phyloP scores from a whole-genome alignment of 2,113 vertebrate genomes.

The Thunnus maccoyii region DNA sequence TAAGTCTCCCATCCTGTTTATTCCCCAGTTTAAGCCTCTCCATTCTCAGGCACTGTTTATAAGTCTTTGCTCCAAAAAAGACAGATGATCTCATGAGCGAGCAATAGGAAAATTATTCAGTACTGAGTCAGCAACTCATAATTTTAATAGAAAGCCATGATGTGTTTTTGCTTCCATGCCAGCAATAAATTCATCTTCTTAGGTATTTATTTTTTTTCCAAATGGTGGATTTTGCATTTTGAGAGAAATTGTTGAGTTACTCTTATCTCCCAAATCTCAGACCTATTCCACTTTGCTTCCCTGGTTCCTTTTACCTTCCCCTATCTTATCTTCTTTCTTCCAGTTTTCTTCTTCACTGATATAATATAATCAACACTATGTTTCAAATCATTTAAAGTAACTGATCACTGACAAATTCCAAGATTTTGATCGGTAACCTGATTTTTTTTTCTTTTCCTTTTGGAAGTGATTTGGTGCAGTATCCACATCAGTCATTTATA shows the following conservation, averaged over 20 bases:
- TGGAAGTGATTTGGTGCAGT: neutral
- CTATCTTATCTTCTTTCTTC: neutral
- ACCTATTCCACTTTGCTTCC: neutral
- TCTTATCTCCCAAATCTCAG: conserved; percentile 31
- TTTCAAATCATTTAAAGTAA: neutral
- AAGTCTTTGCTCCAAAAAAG: conserved; percentile 11
- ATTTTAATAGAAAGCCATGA: conserved; percentile 19
- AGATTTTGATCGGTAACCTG: neutral
- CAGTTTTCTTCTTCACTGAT: neutral
- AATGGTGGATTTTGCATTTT: conserved; percentile 45
- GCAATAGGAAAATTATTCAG: conserved; percentile 23
- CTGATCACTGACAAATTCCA: neutral
- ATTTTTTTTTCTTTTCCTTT: neutral
- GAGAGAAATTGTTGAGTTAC: conserved; percentile 24
- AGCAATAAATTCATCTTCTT: conserved; percentile 30
- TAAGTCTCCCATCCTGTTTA: neutral
- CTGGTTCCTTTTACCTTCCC: neutral
- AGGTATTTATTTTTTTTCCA: conserved; percentile 40
- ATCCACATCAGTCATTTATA: conserved; percentile 25
- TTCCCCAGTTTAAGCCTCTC: neutral
- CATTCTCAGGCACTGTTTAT: neutral
- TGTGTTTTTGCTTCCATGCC: conserved; percentile 38
- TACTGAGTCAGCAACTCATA: conserved; percentile 24
- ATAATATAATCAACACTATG: neutral
- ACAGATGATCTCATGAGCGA: conserved; percentile 13